Conservation (phyloP, 2,113 vertebrate species). For the Phoxinus phoxinus region DNA sequence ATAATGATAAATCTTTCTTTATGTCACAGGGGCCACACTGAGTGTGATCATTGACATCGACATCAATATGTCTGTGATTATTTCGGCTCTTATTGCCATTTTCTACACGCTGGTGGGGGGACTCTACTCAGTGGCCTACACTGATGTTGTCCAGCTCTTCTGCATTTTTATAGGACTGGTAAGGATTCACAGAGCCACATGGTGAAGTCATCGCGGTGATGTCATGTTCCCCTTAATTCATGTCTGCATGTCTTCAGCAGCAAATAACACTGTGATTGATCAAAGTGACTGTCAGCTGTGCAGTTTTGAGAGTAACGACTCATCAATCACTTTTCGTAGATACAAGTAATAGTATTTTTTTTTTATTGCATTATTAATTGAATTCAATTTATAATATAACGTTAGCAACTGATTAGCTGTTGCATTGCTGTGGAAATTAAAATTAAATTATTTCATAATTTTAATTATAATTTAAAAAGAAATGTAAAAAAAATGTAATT, state of each 20-base stretch:
- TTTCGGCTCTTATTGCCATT: constrained; percentile 93
- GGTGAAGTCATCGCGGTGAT: background rate
- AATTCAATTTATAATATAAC: background rate
- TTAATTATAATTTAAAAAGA: background rate
- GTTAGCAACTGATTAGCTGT: too few species aligned
- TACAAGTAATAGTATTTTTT: background rate
- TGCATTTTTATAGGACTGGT: constrained; percentile 97
- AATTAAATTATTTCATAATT: too few species aligned
- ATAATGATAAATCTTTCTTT: background rate
- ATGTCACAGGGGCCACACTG: constrained; percentile 87
- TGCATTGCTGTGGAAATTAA: too few species aligned
- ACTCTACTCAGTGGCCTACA: constrained; percentile 96
- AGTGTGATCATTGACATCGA: constrained; percentile 94
- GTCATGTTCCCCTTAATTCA: background rate
- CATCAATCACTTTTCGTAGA: background rate
- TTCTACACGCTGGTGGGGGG: constrained; percentile 95
- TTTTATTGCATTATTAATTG: background rate
- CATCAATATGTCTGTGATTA: constrained; percentile 87
- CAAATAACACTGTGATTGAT: background rate
- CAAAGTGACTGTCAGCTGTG: background rate
- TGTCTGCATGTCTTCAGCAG: background rate
- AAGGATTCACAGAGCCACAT: constrained; percentile 63
- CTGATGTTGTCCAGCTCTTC: constrained; percentile 96
- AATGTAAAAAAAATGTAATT: too few species aligned
- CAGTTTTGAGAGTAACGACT: background rate